Conservation (phyloP, 2,797 vertebrate species). For the Myotis findleyi region DNA sequence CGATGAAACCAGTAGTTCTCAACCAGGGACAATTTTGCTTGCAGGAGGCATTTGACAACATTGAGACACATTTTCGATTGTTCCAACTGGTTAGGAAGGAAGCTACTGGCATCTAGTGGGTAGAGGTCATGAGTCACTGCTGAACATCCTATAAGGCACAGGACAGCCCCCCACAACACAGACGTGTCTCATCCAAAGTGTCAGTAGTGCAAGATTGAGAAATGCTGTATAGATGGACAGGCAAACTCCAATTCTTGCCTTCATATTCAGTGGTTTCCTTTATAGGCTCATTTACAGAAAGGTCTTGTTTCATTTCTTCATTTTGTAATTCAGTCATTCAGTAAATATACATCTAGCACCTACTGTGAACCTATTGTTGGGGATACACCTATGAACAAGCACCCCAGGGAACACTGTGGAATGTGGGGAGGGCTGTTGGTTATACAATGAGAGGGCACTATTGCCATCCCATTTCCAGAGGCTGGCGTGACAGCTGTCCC, state of each 20-base stretch:
- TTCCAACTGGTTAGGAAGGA: background rate
- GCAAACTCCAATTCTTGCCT: background rate
- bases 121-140: background rate
- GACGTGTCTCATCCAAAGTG: background rate
- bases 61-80: background rate
- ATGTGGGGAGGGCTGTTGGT: rapidly evolving
- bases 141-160: background rate
- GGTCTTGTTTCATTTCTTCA: background rate
- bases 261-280: background rate
- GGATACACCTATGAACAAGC: background rate
- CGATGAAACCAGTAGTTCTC: background rate
- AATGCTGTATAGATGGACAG: background rate
- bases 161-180: background rate
- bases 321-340: background rate
- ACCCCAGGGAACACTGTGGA: background rate
- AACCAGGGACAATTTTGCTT: background rate
- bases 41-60: background rate
- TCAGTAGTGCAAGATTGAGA: background rate
- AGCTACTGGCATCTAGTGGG: background rate
- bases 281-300: background rate
- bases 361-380: background rate
- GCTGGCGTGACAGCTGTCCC: background rate
- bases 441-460: background rate
- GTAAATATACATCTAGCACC: background rate
- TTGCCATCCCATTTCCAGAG: background rate